Evolutionary conservation across 1,140 invertebrate species (phyloP), one percentile per base, ranked within the genome.

Genomic region (Drosophila teissieri): DNA sequence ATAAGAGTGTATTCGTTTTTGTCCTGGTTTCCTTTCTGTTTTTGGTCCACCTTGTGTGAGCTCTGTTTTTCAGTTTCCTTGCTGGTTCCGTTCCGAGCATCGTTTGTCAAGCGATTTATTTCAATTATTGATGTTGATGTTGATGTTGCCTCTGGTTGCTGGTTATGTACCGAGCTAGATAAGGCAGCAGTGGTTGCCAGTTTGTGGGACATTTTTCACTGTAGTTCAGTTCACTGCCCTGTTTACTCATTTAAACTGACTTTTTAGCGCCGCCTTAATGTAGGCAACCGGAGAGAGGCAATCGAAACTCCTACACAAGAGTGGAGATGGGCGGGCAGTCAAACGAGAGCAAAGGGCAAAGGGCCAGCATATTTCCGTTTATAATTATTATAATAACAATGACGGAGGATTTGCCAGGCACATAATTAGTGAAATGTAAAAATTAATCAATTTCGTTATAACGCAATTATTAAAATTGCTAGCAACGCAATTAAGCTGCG

Each of bases 51-150:
- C 27, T 24, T 62, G 62, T 60, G 51, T 60, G 64, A 40, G 60
- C 10, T 60, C 15, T 46, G 76, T 78, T 62, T 68, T 68, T 56
- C 53, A 46, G 55, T 63, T 75, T 57, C 34, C n/a, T 48, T 60
- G 40, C 44, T 11, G 3, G 36, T 53, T 39, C 62, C 44, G n/a
- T 52, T 45, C 36, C 39, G 40, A 67, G 67, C 70, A 76, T 88
- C 72, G 72, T 80, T 88, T 88, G 79, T 83, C 79, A 80, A 63
- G 53, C 84, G 84, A 88, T 89, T 88, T 88, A 89, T 88, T 88
- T 88, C 84, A 88, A 88, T 88, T 88, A 86, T 82, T 73, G 72
- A 73, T 74, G 72, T 73, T 46, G 58, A 55, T 63, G 52, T 53
- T 19, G 19, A 19, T 19, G 19, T 19, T 64, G 60, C 44, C 68